phyloP scores from a whole-genome alignment of 2,113 vertebrate genomes.

The Candoia aspera region DNA sequence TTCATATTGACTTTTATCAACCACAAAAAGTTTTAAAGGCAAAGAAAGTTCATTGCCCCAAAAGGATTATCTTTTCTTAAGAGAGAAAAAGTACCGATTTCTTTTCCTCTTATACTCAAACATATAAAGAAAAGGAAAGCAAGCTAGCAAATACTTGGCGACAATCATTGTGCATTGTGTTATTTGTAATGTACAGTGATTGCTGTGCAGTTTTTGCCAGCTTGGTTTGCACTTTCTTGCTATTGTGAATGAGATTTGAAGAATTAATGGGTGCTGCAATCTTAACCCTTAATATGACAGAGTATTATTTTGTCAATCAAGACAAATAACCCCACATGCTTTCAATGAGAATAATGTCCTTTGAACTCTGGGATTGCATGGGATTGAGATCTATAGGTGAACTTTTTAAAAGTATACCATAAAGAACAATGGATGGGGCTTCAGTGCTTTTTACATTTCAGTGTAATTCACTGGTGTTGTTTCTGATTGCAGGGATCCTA shows the following conservation, averaged over 20 bases:
- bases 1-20: not conserved
- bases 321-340: not conserved
- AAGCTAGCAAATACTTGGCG: not conserved
- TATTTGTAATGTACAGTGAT: slow-evolving; percentile 31
- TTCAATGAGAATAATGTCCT: not conserved
- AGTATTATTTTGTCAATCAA: not conserved
- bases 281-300: slow-evolving; percentile 8
- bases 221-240: slow-evolving; percentile 10
- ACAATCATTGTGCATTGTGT: slow-evolving; percentile 35
- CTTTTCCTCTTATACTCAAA: slow-evolving; percentile 18
- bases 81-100: not conserved
- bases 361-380: not conserved
- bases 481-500: too few species aligned
- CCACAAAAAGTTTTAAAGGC: slow-evolving; percentile 23
- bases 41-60: slow-evolving; percentile 5
- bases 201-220: slow-evolving; percentile 9
- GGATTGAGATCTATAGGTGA: not conserved
- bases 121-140: slow-evolving; percentile 26
- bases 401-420: not conserved
- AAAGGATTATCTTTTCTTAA: slow-evolving; percentile 17
- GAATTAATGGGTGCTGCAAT: slow-evolving; percentile 11
- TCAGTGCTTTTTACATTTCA: not conserved
- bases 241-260: not conserved
- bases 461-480: not conserved
- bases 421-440: not conserved